Conservation (phyloP, 2,113 vertebrate genomes). For the Abramis brama region DNA sequence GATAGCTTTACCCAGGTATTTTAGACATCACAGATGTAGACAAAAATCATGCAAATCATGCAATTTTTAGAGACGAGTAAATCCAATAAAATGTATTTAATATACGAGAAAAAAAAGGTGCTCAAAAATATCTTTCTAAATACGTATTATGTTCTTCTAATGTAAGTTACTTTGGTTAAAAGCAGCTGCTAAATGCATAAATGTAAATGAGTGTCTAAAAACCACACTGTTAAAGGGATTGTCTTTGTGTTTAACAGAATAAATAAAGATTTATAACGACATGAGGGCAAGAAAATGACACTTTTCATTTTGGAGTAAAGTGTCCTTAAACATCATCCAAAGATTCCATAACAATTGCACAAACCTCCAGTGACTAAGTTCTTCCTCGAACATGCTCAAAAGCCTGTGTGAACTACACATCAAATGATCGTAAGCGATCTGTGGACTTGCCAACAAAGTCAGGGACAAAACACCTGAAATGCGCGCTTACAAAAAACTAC, state of each 20-base stretch:
- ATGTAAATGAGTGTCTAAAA: background rate
- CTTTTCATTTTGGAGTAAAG: background rate
- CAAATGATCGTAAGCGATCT: background rate
- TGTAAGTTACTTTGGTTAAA: background rate
- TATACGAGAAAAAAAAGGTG: background rate
- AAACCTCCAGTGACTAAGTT: background rate
- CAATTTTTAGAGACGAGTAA: background rate
- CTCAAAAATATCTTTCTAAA: background rate
- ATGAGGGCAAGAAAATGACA: background rate
- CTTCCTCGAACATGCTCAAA: background rate
- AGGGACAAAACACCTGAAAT: background rate
- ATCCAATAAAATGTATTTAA: background rate
- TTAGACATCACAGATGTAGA: background rate
- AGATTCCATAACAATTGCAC: background rate
- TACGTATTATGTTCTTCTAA: background rate
- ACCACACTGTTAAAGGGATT: background rate
- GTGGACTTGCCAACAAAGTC: background rate
- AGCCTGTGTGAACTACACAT: background rate
- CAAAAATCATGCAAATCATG: no score
- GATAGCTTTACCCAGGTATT: background rate
- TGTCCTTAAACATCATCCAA: background rate
- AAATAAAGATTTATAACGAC: background rate
- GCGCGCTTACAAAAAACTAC: background rate
- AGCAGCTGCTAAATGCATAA: background rate
- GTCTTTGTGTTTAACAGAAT: background rate